A percentile compares a stretch with the other conserved stretches of the same genome.
These are phyloP conservation scores for Melitaea athalia DNA, from an alignment of 2,888 invertebrate species.

Conservation along the genomic window DNA sequence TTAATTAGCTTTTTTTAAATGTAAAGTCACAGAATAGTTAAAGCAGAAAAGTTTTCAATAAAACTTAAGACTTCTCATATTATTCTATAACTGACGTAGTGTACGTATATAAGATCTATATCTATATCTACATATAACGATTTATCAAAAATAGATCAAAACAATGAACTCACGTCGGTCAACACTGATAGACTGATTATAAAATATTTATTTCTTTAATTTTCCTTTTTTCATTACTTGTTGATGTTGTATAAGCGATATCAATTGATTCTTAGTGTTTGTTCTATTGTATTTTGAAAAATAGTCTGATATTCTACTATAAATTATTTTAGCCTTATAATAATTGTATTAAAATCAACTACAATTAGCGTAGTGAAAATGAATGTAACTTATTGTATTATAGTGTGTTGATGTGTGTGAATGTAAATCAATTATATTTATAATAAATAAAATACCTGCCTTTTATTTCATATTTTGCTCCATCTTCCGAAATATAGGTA, in stretches of 20 bases:
- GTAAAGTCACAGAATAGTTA: no score
- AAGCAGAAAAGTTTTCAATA: no score
- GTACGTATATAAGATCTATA: no score
- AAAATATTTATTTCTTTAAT: no score
- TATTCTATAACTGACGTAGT: no score
- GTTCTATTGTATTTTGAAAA: neutral
- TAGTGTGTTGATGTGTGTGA: conserved; percentile 70
- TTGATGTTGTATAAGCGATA: neutral
- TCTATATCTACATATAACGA: no score
- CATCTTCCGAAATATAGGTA: no score
- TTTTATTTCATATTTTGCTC: conserved; percentile 10
- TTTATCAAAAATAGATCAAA: no score
- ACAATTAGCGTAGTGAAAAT: conserved; percentile 47
- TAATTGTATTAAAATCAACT: conserved; percentile 10
- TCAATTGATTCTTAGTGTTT: neutral
- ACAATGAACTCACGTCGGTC: no score
- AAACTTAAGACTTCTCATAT: no score
- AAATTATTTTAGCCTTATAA: neutral
- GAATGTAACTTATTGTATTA: conserved; percentile 72
- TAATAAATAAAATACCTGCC: conserved; percentile 34
- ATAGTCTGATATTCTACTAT: neutral
- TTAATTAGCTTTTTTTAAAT: neutral
- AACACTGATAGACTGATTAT: no score
- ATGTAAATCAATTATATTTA: conserved; percentile 67
- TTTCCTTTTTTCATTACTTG: no score